Evolutionary conservation across 2,888 invertebrate species (phyloP), one percentile per base, ranked within the genome.

Genomic region (Drosophila testacea): DNA sequence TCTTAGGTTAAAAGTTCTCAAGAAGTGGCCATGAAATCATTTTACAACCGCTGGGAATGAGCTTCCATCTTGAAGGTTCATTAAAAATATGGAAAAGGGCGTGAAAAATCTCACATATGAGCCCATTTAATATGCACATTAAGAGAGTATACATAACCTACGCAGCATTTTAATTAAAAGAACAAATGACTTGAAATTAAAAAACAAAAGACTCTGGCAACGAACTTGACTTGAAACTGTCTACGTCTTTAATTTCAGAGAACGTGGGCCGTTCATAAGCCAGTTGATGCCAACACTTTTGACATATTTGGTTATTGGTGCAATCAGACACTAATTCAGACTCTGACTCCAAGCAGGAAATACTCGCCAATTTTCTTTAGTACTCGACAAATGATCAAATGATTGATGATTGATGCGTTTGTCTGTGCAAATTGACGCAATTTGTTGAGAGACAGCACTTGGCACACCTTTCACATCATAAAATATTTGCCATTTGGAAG

Each of bases 241-340:
- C 46, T 42, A 27, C 56, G 11, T 16, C 28, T 41, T 13, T 48
- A 16, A 51, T 30, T 6, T 6, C 57, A 46, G 38, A 10, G 16
- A 22, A 70, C 42, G 73, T 77, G 73, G 79, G 77, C 56, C 22
- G 38, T 22, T 28, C 42, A 42, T 9, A 55, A 70, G 50, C 57
- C 27, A 44, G 55, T 63, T 62, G 36, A 51, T 38, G 22, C 34
- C 47, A 55, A n/a, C 50, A 38, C 63, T 68, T 10, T 55, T 75
- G 75, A 72, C 83, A 86, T 66, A 73, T 78, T 72, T 83, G 78
- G 61, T 71, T 86, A 83, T 75, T 88, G 78, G 71, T 83, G 78
- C 83, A 77, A 47, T 77, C 69, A 47, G 42, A 50, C 28, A 10
- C 10, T 13, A 48, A 47, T 28, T 30, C 22, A 38, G 32, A 39